A percentile compares a stretch with the other conserved stretches of the same genome.
phyloP scores from a whole-genome alignment of 2,797 vertebrate species.

The Pseudochirops corinnae region DNA sequence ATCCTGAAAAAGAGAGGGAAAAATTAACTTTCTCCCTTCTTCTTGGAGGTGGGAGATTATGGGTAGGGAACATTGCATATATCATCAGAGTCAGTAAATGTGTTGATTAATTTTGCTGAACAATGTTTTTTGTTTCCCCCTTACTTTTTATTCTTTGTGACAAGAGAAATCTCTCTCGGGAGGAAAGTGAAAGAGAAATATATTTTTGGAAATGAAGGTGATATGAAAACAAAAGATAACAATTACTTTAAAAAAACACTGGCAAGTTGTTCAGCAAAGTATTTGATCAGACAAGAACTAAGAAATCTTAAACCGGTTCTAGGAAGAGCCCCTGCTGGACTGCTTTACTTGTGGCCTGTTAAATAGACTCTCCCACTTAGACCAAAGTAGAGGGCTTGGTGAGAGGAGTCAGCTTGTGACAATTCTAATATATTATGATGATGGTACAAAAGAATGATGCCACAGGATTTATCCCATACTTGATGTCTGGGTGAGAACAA shows the following conservation, averaged over 20 bases:
- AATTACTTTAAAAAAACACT: neutral
- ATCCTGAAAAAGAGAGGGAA: neutral
- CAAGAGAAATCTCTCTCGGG: neutral
- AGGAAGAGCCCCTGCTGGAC: neutral
- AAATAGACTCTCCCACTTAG: neutral
- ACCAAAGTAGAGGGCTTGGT: neutral
- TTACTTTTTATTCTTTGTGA: neutral
- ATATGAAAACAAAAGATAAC: neutral
- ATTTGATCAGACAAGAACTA: neutral
- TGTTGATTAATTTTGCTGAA: neutral
- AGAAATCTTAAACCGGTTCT: neutral
- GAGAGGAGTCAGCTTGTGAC: neutral
- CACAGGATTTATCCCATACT: neutral
- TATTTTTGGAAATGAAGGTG: neutral
- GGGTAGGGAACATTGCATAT: neutral
- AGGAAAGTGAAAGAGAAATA: neutral
- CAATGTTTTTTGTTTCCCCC: neutral
- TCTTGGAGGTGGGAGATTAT: neutral
- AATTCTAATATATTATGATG: neutral
- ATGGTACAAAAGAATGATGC: neutral
- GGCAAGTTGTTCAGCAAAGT: neutral
- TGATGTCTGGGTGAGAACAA: neutral
- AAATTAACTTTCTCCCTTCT: neutral
- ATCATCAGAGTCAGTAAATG: neutral
- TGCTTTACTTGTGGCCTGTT: neutral